Evolutionary conservation across 2,797 vertebrate genomes (phyloP).

Genomic region (Botia kubotai): DNA sequence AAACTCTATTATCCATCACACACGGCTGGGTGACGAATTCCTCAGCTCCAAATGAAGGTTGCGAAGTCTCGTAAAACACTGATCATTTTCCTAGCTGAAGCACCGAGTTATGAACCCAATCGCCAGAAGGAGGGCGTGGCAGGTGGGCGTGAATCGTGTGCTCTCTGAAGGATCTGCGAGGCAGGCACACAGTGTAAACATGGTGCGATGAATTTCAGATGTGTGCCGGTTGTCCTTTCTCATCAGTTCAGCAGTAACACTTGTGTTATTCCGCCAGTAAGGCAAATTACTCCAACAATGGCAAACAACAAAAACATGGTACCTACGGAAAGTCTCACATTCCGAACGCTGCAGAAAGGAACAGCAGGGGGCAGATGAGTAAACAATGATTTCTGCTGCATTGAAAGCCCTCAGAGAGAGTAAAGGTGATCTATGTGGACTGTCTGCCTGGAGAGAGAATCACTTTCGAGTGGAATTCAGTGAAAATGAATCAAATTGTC

Average conservation of each 20-base stretch:
- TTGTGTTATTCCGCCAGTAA: conserved; percentile 48
- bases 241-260: conserved; percentile 56
- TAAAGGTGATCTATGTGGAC: neutral
- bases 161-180: conserved; percentile 54
- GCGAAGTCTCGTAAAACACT: conserved; percentile 40
- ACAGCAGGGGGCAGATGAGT: conserved; percentile 39
- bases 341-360: conserved; percentile 36
- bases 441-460: neutral
- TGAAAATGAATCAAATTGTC: no score
- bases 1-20: neutral
- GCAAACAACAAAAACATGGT: conserved; percentile 49
- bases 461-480: neutral
- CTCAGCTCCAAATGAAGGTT: conserved; percentile 31
- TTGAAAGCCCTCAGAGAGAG: conserved; percentile 3
- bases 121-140: conserved; percentile 4
- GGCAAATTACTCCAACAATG: conserved; percentile 50
- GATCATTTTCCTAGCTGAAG: conserved; percentile 41
- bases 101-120: conserved; percentile 45
- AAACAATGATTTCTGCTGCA: conserved; percentile 30
- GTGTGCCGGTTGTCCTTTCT: conserved; percentile 48
- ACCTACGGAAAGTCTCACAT: conserved; percentile 51
- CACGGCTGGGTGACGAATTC: neutral
- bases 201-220: conserved; percentile 57
- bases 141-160: conserved; percentile 25
- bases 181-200: conserved; percentile 59